Base-by-base conservation (phyloP, 1,140 invertebrate species). In the Euura saliciscinereae region DNA sequence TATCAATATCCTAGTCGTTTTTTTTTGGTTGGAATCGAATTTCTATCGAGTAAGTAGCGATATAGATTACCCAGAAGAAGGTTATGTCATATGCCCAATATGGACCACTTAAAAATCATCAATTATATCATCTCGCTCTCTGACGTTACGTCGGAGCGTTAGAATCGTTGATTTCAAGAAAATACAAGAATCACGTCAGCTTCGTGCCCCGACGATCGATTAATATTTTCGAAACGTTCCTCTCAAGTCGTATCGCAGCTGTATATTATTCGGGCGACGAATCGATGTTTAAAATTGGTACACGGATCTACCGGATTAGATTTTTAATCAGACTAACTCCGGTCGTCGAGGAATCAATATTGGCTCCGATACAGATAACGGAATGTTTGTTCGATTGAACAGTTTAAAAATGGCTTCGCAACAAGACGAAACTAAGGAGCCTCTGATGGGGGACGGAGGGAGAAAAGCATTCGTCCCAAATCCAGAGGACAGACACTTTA, bases 321-420 rank as follows among this genome's bases (percentile, higher is more conserved):
- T 1, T 28, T 28, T 28, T 28, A 28, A 28, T 28, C 28, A 28
- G n/a, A n/a, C n/a, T n/a, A n/a, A n/a, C n/a, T n/a, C n/a, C n/a
- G n/a, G n/a, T n/a, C 28, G 28, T 28, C 28, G 28, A 28, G 28
- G 28, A 28, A 28, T 28, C 28, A 28, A 28, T 28, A 28, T 28
- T 28, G 28, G 28, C 28, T 28, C 28, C 28, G 28, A 28, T 28
- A 28, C 28, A 28, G 28, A 28, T 28, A 28, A 28, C 28, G 28
- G 28, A 28, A 28, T 28, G 28, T 28, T 28, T 28, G 28, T 59
- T 59, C 5, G 51, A 59, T 59, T 59, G 13, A 3, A 13, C 42
- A 77, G 72, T 43, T 45, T 51, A 44, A 74, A 51, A 69, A 78
- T 79, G 73, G 64, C 75, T 68, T 71, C 72, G 7, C 13, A 70